phyloP scores from a whole-genome alignment of 2,113 vertebrate genomes.

The Elachura formosa region DNA sequence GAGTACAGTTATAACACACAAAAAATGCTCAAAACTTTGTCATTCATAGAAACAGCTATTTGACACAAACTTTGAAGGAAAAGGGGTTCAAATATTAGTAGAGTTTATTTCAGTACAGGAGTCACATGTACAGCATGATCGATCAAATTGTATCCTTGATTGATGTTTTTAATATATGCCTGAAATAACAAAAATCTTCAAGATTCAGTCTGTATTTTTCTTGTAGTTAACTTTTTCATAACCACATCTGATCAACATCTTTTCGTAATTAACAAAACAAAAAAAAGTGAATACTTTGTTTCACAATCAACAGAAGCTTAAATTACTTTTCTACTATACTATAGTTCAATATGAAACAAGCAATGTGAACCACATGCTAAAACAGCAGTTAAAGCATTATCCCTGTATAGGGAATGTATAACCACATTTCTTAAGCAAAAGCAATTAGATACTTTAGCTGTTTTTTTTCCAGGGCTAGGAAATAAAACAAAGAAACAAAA shows the following conservation, averaged over 20 bases:
- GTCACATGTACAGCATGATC: background rate
- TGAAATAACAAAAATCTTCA: background rate
- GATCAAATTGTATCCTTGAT: background rate
- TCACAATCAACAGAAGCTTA: background rate
- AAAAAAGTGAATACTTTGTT: background rate
- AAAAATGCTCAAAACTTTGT: background rate
- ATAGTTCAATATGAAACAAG: background rate
- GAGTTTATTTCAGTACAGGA: background rate
- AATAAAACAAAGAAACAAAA: background rate
- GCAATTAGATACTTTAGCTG: background rate
- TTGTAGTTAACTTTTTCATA: background rate
- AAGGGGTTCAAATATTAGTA: background rate
- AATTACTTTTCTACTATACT: background rate
- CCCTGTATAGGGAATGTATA: background rate
- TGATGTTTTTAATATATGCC: background rate
- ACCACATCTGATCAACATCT: background rate
- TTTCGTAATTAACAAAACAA: background rate
- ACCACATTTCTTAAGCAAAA: background rate
- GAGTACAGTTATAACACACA: background rate
- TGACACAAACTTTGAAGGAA: background rate
- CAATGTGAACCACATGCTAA: background rate
- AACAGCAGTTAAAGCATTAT: background rate
- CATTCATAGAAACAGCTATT: rapidly evolving
- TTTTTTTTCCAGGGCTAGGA: background rate
- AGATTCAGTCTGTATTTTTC: background rate